Evolutionary conservation across 2,797 vertebrate genomes (phyloP).

Genomic region (Fratercula arctica): DNA sequence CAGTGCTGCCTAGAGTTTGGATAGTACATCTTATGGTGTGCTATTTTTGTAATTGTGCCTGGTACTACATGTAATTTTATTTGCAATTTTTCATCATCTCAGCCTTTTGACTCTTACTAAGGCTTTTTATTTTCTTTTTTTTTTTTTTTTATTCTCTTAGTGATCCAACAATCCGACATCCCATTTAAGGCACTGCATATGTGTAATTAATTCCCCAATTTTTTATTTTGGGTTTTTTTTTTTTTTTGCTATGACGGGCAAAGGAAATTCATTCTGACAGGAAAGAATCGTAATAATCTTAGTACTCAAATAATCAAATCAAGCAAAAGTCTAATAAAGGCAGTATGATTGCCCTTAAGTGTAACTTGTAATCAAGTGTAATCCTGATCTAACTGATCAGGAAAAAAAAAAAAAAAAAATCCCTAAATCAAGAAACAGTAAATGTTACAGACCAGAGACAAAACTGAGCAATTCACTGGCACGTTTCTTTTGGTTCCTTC

Average conservation of each 20-base stretch:
- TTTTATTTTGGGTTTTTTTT: not conserved
- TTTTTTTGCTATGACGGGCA: not conserved
- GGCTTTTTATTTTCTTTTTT: not conserved
- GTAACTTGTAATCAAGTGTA: constrained; percentile 4
- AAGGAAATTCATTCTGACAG: not conserved
- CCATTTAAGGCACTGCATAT: not conserved
- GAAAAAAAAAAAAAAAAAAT: not conserved
- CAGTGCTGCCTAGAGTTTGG: not conserved
- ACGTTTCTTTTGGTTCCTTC: not conserved
- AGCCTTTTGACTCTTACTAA: not conserved
- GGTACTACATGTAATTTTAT: not conserved
- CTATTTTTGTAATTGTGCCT: not conserved
- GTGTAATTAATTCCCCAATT: not conserved
- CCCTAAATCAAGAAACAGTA: not conserved
- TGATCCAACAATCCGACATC: not conserved
- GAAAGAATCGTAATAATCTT: not conserved
- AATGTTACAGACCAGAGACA: not conserved
- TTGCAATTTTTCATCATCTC: not conserved
- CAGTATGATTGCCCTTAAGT: not conserved
- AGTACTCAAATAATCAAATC: not conserved
- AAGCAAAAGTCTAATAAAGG: not conserved
- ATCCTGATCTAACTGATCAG: not conserved
- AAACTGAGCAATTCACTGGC: not conserved
- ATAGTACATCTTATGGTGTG: not conserved
- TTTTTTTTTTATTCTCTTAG: not conserved